These are phyloP conservation scores for Pristis pectinata DNA, from an alignment of 2,797 vertebrate species.

Conservation along the genomic window DNA sequence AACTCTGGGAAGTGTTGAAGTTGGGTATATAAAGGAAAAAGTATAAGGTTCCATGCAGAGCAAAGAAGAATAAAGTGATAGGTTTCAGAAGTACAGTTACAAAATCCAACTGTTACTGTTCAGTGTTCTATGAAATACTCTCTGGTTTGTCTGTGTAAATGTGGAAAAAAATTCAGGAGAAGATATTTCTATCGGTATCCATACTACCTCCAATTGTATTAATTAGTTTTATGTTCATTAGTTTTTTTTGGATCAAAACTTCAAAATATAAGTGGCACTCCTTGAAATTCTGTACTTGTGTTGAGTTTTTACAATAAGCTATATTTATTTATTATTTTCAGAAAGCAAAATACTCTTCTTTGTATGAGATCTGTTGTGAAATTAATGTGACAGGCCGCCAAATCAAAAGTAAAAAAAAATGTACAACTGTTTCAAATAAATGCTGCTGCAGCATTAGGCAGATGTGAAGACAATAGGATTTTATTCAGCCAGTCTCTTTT, in stretches of 20 bases:
- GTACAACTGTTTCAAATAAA: not conserved
- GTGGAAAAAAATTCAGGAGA: no score
- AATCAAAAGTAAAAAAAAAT: not conserved
- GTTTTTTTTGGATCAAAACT: not conserved
- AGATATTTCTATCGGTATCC: no score
- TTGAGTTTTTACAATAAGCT: not conserved
- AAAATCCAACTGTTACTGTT: not conserved
- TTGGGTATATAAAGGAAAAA: not conserved
- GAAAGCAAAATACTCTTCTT: not conserved
- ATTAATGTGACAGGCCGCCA: not conserved
- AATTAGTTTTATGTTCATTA: not conserved
- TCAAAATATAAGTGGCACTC: not conserved
- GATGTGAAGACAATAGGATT: conserved; percentile 22
- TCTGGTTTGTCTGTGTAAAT: no score
- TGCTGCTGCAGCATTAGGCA: not conserved
- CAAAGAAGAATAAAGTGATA: not conserved
- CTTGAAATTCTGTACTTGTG: not conserved
- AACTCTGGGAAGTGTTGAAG: not conserved
- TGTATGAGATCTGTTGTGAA: not conserved
- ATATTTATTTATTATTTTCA: not conserved
- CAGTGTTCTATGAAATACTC: not conserved
- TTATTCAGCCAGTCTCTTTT: conserved; percentile 11
- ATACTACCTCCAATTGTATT: no score
- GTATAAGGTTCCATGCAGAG: not conserved
- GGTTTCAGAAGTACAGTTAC: not conserved